Conservation (phyloP, 2,113 vertebrate species). For the Cavia porcellus region DNA sequence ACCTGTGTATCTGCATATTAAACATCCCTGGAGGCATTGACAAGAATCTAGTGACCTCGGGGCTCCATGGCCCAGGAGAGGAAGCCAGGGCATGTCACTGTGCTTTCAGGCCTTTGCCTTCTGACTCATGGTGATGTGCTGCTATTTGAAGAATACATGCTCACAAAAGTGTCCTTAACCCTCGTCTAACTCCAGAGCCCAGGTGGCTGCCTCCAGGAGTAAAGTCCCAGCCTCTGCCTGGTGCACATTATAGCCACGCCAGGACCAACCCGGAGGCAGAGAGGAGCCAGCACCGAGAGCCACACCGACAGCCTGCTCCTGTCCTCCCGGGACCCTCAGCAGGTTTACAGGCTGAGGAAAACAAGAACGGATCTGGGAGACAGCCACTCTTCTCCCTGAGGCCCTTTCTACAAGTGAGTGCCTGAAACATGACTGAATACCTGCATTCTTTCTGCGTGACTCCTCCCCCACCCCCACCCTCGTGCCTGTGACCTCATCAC, state of each 20-base stretch:
- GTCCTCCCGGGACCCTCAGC: background rate
- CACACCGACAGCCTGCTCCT: background rate
- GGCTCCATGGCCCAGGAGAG: background rate
- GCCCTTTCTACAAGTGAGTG: background rate
- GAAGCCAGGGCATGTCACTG: background rate
- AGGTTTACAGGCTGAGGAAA: background rate
- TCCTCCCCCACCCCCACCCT: background rate
- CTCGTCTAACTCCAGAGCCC: background rate
- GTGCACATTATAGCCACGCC: background rate
- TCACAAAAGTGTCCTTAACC: background rate
- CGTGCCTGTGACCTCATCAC: background rate
- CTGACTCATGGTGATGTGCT: background rate
- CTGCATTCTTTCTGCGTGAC: background rate
- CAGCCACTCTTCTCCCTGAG: background rate
- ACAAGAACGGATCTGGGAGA: background rate
- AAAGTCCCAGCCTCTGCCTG: background rate
- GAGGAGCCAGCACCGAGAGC: background rate
- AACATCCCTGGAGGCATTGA: background rate
- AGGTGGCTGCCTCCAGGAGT: background rate
- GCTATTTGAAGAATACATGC: background rate
- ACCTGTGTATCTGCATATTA: background rate
- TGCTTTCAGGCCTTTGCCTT: background rate
- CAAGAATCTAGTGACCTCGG: background rate
- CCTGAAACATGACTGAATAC: background rate
- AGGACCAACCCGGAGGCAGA: background rate